These are phyloP conservation scores for zebrafish (Danio rerio) DNA, from an alignment of 2,113 vertebrate species.

Conservation along the genomic window GRCz12tu NC_133179.1:23726001-23726500, in stretches of 20 bases:
- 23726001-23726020: neutral
- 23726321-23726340: neutral
- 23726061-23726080: neutral
- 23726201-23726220: neutral
- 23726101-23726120: conserved; percentile 16
- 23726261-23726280: neutral
- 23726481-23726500: no score
- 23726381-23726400: neutral
- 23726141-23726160: conserved; percentile 58
- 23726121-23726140: conserved; percentile 58
- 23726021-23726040: neutral
- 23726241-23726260: neutral
- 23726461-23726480: no score
- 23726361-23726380: neutral
- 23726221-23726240: neutral
- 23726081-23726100: conserved; percentile 16
- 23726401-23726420: neutral
- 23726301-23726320: neutral
- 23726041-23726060: no score
- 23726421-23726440: neutral
- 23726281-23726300: neutral
- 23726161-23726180: conserved; percentile 47
- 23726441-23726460: no score
- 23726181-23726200: conserved; percentile 48
- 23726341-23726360: neutral